These are phyloP conservation scores for Parasteatoda tepidariorum DNA, from an alignment of 1,140 invertebrate species.

Conservation along the genomic window DNA sequence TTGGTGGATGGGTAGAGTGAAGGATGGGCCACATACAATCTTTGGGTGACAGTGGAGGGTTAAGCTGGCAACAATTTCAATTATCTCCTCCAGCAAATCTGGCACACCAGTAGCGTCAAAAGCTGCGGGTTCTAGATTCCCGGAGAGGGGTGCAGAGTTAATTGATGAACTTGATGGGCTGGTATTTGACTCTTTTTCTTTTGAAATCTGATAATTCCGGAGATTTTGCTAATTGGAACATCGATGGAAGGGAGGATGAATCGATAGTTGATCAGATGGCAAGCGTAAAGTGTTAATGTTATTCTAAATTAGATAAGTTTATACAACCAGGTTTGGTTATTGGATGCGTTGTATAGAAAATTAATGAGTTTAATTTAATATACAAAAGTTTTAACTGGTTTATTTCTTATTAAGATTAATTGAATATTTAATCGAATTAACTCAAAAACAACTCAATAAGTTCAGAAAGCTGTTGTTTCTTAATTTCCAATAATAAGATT, in stretches of 20 bases:
- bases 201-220: background rate
- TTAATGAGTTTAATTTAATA: too few species aligned
- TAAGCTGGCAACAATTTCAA: conserved; percentile 35
- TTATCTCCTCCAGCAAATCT: background rate
- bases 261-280: background rate
- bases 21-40: conserved; percentile 3
- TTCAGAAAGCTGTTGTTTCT: too few species aligned
- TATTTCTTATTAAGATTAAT: too few species aligned
- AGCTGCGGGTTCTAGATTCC: background rate
- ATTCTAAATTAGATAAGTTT: too few species aligned
- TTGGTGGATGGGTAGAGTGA: background rate
- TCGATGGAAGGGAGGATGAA: background rate
- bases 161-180: background rate
- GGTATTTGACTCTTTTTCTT: too few species aligned
- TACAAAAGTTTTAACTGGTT: too few species aligned
- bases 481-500: too few species aligned
- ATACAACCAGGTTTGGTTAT: too few species aligned
- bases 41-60: background rate
- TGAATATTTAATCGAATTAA: too few species aligned
- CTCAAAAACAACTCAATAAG: too few species aligned
- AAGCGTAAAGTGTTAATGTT: too few species aligned
- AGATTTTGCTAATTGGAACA: background rate
- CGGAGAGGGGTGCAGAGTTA: background rate
- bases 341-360: too few species aligned
- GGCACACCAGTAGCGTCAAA: background rate